Conservation (phyloP, 2,113 vertebrate genomes). For the Malurus elegans region DNA sequence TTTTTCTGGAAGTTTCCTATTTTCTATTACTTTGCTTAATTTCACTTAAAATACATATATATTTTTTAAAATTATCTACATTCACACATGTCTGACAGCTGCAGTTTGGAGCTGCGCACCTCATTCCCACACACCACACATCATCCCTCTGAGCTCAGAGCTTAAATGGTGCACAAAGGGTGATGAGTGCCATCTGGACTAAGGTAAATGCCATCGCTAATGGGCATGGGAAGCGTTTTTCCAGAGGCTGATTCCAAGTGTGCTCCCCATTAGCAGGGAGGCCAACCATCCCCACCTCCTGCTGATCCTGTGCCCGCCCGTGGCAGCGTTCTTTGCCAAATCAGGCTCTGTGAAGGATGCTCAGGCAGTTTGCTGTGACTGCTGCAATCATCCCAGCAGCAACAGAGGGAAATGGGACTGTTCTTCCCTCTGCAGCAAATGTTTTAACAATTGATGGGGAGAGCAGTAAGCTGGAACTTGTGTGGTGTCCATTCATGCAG, state of each 20-base stretch:
- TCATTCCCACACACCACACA: rapidly evolving
- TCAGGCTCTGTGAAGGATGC: neutral
- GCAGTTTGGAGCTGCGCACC: neutral
- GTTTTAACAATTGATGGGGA: neutral
- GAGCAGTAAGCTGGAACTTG: neutral
- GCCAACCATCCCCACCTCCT: neutral
- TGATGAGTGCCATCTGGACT: neutral
- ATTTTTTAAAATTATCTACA: neutral
- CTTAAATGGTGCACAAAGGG: neutral
- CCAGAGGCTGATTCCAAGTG: neutral
- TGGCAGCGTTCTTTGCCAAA: neutral
- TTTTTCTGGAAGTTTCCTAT: neutral
- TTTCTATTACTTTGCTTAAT: neutral
- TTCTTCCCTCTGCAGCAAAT: neutral
- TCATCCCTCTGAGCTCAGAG: neutral
- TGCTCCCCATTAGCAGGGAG: neutral
- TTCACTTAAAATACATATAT: neutral
- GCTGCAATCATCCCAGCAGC: neutral
- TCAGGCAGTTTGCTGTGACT: neutral
- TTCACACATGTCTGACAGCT: neutral
- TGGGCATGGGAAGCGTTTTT: neutral
- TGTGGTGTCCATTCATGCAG: neutral
- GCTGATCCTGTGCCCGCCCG: rapidly evolving
- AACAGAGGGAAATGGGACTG: neutral
- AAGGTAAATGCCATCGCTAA: neutral